Conservation (phyloP, 2,797 vertebrate species). For the Erethizon dorsatum region DNA sequence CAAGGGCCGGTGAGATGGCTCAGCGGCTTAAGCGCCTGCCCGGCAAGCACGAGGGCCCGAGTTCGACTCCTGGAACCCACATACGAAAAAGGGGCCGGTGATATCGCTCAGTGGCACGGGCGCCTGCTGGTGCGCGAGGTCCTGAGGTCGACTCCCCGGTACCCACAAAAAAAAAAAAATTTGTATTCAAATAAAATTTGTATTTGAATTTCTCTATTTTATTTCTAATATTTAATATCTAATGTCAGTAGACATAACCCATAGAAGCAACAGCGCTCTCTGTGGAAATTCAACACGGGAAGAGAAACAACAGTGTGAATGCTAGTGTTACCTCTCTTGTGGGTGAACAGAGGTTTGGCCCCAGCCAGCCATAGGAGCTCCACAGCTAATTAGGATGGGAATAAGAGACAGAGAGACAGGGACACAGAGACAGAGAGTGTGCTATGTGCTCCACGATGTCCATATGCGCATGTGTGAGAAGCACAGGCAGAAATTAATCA, state of each 20-base stretch:
- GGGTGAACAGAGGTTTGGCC: not conserved
- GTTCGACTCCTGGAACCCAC: too few species aligned
- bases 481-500: not conserved
- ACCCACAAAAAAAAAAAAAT: too few species aligned
- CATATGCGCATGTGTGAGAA: not conserved
- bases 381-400: not conserved
- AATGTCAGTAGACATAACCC: not conserved
- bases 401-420: not conserved
- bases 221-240: conserved; percentile 35
- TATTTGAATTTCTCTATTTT: not conserved
- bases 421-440: not conserved
- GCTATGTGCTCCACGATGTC: not conserved
- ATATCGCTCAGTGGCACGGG: too few species aligned
- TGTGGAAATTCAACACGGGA: not conserved
- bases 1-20: too few species aligned
- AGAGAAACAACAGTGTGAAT: not conserved
- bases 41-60: too few species aligned
- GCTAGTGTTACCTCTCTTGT: not conserved
- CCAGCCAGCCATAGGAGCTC: not conserved
- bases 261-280: not conserved
- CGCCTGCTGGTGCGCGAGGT: too few species aligned
- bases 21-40: too few species aligned
- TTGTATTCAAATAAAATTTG: not conserved
- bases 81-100: too few species aligned
- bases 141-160: too few species aligned